These are phyloP conservation scores for Pseudachorutes palmiensis DNA, from an alignment of 1,140 invertebrate genomes.

Conservation along the genomic window DNA sequence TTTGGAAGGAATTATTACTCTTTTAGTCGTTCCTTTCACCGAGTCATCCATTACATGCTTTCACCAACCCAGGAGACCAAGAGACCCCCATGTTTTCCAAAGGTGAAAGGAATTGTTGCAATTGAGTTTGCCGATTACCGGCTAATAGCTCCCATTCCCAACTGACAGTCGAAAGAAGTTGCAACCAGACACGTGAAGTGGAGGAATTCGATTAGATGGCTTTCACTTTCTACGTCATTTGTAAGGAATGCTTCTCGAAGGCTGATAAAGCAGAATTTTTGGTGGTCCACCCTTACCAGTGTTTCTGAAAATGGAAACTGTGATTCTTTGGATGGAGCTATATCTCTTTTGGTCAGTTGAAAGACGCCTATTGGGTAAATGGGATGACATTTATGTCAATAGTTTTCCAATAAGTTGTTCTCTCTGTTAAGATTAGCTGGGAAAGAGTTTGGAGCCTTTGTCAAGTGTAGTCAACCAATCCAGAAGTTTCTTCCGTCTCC, in stretches of 20 bases:
- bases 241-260: neutral
- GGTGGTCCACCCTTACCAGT: neutral
- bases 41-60: too few relatives aligned
- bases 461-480: neutral
- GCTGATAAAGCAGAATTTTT: too few relatives aligned
- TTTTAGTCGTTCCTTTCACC: too few relatives aligned
- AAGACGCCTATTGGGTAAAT: neutral
- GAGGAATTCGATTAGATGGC: neutral
- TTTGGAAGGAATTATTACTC: too few relatives aligned
- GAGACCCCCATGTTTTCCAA: too few relatives aligned
- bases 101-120: too few relatives aligned
- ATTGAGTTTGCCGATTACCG: too few relatives aligned
- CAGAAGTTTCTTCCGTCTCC: neutral
- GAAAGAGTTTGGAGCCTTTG: neutral
- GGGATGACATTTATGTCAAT: neutral
- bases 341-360: neutral
- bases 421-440: neutral
- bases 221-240: neutral
- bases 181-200: neutral
- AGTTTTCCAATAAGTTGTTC: neutral
- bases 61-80: too few relatives aligned
- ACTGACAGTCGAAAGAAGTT: neutral
- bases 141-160: neutral
- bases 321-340: neutral
- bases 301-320: neutral